Evolutionary conservation across 2,888 invertebrate genomes (phyloP), one percentile per base, ranked within the genome.

Genomic region (Brachyptera risi): DNA sequence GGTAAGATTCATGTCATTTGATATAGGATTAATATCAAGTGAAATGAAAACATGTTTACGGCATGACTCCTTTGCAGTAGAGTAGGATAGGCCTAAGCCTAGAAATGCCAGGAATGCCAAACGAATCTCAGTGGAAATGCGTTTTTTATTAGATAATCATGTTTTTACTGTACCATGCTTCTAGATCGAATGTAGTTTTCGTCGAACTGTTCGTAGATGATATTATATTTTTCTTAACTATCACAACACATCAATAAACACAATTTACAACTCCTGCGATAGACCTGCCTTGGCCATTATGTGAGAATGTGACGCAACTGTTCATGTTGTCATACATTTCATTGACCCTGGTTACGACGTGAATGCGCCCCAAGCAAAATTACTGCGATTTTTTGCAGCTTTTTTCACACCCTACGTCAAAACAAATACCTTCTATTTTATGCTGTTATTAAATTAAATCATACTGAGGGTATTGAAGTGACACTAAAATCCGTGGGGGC

Each of bases 311-410:
- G 61, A 61, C 61, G 61, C 58, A 61, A 61, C 58, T 51, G 50
- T 57, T 49, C 61, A 26, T 61, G 61, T 61, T 61, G 61, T 61
- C 58, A 61, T 58, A 57, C 61, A 61, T 58, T 61, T 42, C 61
- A 61, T 61, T 61, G 61, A 61, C 61, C 61, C 61, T 61, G 49
- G 51, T 61, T 58, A 58, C 50, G 40, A 54, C 31, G 59, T 50
- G 60, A 61, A 61, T 56, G 60, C 60, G 60, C 60, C 60, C 60
- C 50, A 57, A 57, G 60, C 60, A 56, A 57, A 61, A 57, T 61
- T 61, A 51, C 50, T 51, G 51, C 27, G 31, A 50, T 17, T 50
- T 31, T 27, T 50, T 50, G 15, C 31, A 21, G 31, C 15, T 50
- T 50, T 31, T 27, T 50, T 50, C 31, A 50, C 26, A 24, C 26